Percentiles rank a stretch among this genome's conserved stretches.
These are phyloP conservation scores for Sceloporus undulatus DNA, from an alignment of 2,113 vertebrate genomes.

Conservation along the genomic window DNA sequence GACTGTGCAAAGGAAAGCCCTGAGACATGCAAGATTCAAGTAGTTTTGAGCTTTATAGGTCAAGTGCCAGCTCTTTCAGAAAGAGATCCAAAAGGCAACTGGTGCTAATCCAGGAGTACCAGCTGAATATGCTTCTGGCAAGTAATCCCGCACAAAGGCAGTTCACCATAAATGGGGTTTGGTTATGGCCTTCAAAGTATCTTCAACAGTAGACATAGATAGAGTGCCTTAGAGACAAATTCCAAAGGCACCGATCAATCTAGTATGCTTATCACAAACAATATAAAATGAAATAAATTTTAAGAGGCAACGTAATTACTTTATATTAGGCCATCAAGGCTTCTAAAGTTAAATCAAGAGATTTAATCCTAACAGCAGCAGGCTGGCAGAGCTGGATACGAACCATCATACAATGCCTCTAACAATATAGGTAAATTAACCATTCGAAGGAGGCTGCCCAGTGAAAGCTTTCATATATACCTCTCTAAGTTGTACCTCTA, in stretches of 20 bases:
- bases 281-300: not conserved
- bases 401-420: not conserved
- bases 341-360: slow-evolving; percentile 18
- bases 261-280: not conserved
- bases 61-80: not conserved
- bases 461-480: not conserved
- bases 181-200: not conserved
- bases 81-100: not conserved
- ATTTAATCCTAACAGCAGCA: slow-evolving; percentile 3
- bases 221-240: not conserved
- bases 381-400: not conserved
- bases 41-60: not conserved
- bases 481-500: no score
- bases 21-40: not conserved
- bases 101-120: not conserved
- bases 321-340: not conserved
- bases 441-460: not conserved
- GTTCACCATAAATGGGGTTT: no score
- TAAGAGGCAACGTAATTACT: not conserved
- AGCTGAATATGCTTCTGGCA: not conserved
- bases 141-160: not conserved
- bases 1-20: not conserved
- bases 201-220: not conserved
- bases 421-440: not conserved
- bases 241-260: not conserved